Base-by-base conservation (phyloP, 2,888 invertebrate genomes). In the Sesia apiformis region DNA sequence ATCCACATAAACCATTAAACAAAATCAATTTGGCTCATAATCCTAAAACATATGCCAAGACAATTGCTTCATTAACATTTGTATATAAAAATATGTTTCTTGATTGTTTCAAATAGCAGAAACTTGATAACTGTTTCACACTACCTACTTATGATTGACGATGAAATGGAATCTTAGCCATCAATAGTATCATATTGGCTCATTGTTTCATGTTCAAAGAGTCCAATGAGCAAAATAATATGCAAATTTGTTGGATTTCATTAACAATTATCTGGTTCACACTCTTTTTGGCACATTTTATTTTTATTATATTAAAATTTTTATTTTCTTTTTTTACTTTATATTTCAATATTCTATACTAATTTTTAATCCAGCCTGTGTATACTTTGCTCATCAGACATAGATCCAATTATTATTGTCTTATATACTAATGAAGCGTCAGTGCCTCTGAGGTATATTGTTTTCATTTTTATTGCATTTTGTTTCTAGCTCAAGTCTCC, bases 391-490 rank as follows among this genome's bases (percentile, higher is more conserved):
- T 69, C 70, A 75, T 70, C 66, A 70, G 69, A 69, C 64, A 63
- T 65, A 73, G 71, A 76, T 66, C 72, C 69, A 77, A 74, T 73
- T 70, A 64, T 64, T 70, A 68, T 67, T 68, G 65, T 72, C 69
- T 74, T 74, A 72, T 70, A 78, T 70, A 76, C 80, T 84, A 81
- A 75, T 80, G 86, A 86, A 84, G 79, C 83, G 68, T 60, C 49
- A 62, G 61, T 64, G 80, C 85, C 76, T 84, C 87, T 85, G 88
- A 88, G 88, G 87, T 88, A 87, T 75, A 69, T 70, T 56, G 67
- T 70, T 70, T 76, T 67, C 62, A 6, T 69, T 72, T 62, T 70
- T 73, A 74, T 77, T 79, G 74, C 70, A 72, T 74, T 76, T 69
- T 71, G 72, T 71, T 74, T 65, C 67, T 69, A 70, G 67, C 65